These are phyloP conservation scores for Dolichomitus sp. DNA, from an alignment of 2,888 invertebrate species.

Conservation along the genomic window DNA sequence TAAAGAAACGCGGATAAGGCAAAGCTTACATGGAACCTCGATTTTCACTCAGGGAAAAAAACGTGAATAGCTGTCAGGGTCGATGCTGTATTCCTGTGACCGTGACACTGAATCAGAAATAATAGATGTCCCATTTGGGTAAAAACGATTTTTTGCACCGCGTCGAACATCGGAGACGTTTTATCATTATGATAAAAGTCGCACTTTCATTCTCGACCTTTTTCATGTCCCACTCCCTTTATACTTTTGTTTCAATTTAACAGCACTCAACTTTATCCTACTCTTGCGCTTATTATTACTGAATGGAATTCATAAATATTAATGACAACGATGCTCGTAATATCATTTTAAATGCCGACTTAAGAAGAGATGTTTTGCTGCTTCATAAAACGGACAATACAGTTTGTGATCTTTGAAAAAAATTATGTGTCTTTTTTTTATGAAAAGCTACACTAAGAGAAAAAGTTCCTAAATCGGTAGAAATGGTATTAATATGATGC, in stretches of 20 bases:
- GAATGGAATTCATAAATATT: conserved; percentile 20
- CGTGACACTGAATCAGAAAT: conserved; percentile 19
- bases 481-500: too few species aligned
- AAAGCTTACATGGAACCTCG: conserved; percentile 45
- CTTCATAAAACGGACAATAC: neutral
- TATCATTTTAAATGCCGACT: neutral
- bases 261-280: neutral
- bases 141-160: conserved; percentile 13
- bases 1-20: conserved; percentile 38
- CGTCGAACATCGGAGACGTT: neutral
- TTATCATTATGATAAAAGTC: neutral
- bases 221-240: neutral
- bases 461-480: neutral
- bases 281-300: neutral
- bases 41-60: conserved; percentile 30
- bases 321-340: neutral
- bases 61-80: conserved; percentile 6
- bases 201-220: neutral
- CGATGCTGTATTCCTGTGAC: conserved; percentile 1
- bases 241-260: neutral
- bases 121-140: conserved; percentile 11
- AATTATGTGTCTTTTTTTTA: neutral
- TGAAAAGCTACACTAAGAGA: neutral
- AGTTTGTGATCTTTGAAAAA: neutral
- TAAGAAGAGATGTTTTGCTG: neutral